phyloP scores from a whole-genome alignment of 2,113 vertebrate species.

The Sorex araneus region DNA sequence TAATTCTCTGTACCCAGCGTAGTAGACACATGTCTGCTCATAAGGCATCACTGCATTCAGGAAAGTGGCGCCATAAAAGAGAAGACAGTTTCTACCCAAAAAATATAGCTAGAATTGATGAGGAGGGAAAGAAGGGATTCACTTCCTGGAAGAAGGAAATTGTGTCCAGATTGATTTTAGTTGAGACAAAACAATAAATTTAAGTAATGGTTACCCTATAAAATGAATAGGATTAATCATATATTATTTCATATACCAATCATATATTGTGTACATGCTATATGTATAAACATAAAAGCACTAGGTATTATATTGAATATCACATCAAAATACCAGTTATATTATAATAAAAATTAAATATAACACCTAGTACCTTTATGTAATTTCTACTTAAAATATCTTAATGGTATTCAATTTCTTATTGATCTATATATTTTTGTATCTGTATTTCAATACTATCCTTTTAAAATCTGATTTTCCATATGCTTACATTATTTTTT shows the following conservation, averaged over 20 bases:
- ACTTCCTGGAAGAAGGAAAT: not conserved
- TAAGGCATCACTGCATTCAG: not conserved
- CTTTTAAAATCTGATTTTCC: not conserved
- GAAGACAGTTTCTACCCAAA: not conserved
- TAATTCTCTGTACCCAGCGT: not conserved
- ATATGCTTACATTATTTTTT: not conserved
- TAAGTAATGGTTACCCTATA: not conserved
- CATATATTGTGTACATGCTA: no score
- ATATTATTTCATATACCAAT: no score
- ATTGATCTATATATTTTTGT: not conserved
- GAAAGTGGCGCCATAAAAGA: not conserved
- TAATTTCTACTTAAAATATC: not conserved
- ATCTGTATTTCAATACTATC: not conserved
- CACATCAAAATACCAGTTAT: not conserved
- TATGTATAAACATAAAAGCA: not conserved
- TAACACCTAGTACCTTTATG: not conserved
- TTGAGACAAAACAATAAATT: not conserved
- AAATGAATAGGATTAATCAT: not conserved
- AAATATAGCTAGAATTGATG: accelerated
- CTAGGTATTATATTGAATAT: not conserved
- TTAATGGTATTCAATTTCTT: not conserved
- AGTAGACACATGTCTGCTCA: not conserved
- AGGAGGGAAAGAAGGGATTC: not conserved
- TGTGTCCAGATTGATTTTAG: not conserved
- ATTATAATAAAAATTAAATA: not conserved